Evolutionary conservation across 1,140 invertebrate genomes (phyloP), one percentile per base, ranked within the genome.

Genomic region (Aplysia californica): DNA sequence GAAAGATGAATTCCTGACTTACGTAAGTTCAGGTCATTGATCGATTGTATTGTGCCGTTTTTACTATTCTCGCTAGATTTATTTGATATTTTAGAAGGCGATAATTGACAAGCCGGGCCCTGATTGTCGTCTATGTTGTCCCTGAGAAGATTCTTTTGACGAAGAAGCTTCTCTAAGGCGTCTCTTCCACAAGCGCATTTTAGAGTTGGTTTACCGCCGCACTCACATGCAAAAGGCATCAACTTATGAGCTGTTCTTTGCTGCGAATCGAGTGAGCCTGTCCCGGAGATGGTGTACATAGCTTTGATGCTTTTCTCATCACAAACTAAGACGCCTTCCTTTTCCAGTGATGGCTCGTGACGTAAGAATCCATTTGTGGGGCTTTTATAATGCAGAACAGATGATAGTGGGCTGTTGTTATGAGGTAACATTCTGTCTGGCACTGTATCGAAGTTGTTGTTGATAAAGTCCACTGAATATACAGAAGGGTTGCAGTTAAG

Each of bases 401-500:
- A n/a, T n/a, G n/a, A n/a, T n/a, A n/a, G n/a, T n/a, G n/a, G n/a
- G n/a, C n/a, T n/a, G n/a, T n/a, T n/a, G n/a, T 68, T 68, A 29
- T 44, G 39, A 23, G 59, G 70, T 41, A 72, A 64, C 70, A 72
- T 72, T 1, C 5, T 26, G 23, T 72, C 70, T 36, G 70, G 70
- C 36, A 72, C 56, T 23, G 55, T 39, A 6, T 31, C 29, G n/a
- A 61, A 31, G 38, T 72, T 72, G 29, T 72, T 72, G n/a, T 72
- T 72, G 4, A 72, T 61, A 35, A 38, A 64, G 23, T 72, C 70
- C 3, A 72, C 2, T 0, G 70, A 72, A 26, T 33, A 20, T 3
- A 26, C 38, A 2, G 66, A 39, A 5, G 66, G 44, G 36, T 36
- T 68, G 31, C 44, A 18, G 33, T 68, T 36, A 44, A 68, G 39